Conservation (phyloP, 2,113 vertebrate species). For the Phaethon lepturus region DNA sequence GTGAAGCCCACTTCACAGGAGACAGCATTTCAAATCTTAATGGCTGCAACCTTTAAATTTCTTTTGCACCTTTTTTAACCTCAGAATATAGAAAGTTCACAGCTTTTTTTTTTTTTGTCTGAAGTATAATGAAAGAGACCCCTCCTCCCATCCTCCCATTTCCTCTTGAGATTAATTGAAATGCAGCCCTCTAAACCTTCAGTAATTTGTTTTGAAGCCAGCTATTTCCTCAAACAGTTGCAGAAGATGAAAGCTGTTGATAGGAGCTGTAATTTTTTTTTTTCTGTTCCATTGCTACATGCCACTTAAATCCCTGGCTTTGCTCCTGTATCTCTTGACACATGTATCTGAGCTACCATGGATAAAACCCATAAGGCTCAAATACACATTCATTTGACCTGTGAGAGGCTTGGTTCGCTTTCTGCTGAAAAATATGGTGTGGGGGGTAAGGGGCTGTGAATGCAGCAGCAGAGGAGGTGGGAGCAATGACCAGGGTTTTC, state of each 20-base stretch:
- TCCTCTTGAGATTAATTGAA: conserved; percentile 54
- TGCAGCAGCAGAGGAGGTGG: neutral
- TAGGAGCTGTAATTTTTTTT: neutral
- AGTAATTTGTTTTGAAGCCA: conserved; percentile 53
- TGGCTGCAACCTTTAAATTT: neutral
- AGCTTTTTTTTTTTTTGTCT: neutral
- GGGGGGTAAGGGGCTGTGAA: rapidly evolving
- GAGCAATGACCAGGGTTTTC: neutral
- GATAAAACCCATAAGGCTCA: neutral
- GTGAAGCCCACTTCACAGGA: neutral
- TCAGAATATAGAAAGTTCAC: neutral
- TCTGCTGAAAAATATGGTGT: neutral
- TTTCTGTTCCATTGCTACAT: neutral
- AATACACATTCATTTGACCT: neutral
- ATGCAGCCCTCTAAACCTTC: conserved; percentile 21
- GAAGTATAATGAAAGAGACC: neutral
- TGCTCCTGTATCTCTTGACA: neutral
- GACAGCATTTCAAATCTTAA: neutral
- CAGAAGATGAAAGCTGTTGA: conserved; percentile 49
- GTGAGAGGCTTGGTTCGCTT: neutral
- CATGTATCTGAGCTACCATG: neutral
- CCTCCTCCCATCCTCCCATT: neutral
- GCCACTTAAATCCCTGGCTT: conserved; percentile 30
- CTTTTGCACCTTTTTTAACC: neutral
- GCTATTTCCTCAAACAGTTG: conserved; percentile 56